phyloP scores from a whole-genome alignment of 2,113 vertebrate species.

The Chaetorhynchus papuensis region DNA sequence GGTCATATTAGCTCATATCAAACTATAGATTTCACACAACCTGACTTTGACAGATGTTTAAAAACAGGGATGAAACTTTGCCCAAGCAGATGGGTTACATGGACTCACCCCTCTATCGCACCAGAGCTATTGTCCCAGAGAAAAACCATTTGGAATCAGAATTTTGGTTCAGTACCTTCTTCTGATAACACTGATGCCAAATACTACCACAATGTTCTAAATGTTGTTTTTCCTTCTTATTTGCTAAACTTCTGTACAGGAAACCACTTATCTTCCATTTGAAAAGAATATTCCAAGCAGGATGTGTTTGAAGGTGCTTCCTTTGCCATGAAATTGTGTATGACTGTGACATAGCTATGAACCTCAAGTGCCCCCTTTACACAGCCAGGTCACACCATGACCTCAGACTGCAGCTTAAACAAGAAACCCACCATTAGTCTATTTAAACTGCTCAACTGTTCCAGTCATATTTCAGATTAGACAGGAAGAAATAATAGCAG shows the following conservation, averaged over 20 bases:
- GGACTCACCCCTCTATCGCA: background rate
- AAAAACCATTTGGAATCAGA: background rate
- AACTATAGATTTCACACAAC: background rate
- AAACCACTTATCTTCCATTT: background rate
- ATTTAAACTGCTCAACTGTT: background rate
- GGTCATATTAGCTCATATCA: background rate
- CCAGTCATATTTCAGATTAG: background rate
- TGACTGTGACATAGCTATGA: accelerated
- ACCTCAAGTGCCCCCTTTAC: background rate
- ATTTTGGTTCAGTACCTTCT: background rate
- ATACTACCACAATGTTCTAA: background rate
- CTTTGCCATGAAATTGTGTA: background rate
- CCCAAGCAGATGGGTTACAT: background rate
- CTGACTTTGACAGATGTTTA: background rate
- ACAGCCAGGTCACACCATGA: background rate
- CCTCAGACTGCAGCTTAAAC: background rate
- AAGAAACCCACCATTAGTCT: background rate
- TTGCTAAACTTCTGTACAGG: background rate
- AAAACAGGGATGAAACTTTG: background rate
- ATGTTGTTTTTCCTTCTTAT: background rate
- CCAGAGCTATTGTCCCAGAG: background rate
- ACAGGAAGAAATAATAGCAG: background rate
- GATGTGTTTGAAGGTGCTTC: background rate
- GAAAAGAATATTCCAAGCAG: background rate
- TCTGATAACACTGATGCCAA: background rate